Base-by-base conservation (phyloP, 2,797 vertebrate species). In the Glossophaga mutica region DNA sequence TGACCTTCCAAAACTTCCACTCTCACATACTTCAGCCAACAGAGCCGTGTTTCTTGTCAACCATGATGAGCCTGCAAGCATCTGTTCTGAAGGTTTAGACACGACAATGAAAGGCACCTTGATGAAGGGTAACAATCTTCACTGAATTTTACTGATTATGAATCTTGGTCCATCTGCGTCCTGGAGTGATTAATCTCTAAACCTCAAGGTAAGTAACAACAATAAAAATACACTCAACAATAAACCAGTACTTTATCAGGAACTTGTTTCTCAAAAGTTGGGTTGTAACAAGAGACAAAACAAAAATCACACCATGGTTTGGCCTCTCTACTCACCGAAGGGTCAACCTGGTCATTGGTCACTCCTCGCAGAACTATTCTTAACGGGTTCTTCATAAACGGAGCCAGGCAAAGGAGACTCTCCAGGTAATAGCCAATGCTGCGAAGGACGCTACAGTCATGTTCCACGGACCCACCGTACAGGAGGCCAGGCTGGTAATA, bases 401-500 rank as follows among this genome's bases (percentile, higher is more conserved):
- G 99, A 22, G 99, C 99, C 91, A 99, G 95, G 98, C 99, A 99
- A 79, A 99, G 98, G 71, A 99, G 98, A 44, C 99, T 98, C 98
- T 99, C 99, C 97, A 99, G 98, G 93, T 99, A 99, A 97, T 99
- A 99, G 7, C 99, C 99, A 37, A 99, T 98, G 0, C 99, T 98
- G 0, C 99, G 99, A 96, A 99, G 99, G 1, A 98, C 93, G 79
- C 98, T 99, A 87, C 99, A 99, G 73, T 99, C 99, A 0, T 99
- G 99, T 90, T 99, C 99, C 71, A 99, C 55, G 0, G 98, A 96
- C 7, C 99, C 99, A 6, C 99, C 99, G 0, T 97, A 98, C 74
- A 99, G 98, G 92, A 99, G 98, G 34, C 99, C 99, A 5, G 99
- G 99, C 98, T 99, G 99, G 93, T 99, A 99, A 97, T 99, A 99